Percentiles rank a stretch among this genome's conserved stretches.
Conservation (phyloP, 37 sponge, comb jelly and placozoan genomes). For the Halichondria panicea region DNA sequence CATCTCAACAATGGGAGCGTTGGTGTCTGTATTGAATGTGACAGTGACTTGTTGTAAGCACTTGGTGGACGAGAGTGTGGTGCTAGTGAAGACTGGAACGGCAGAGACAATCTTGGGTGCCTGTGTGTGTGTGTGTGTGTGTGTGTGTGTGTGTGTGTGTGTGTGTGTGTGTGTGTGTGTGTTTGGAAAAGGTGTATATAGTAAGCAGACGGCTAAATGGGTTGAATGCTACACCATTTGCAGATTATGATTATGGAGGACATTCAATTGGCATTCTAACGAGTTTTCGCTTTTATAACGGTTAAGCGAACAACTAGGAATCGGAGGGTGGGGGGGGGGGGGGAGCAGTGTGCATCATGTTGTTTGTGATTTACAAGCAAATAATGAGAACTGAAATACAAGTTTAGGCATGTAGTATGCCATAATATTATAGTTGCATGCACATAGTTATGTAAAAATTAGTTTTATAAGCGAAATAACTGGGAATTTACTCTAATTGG, state of each 20-base stretch:
- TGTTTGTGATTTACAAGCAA: neutral
- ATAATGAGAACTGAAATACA: too few relatives aligned
- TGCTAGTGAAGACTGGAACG: neutral
- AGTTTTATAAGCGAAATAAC: too few relatives aligned
- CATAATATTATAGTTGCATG: neutral
- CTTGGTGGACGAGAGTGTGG: neutral
- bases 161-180: neutral
- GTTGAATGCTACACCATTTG: too few relatives aligned
- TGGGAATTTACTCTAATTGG: neutral
- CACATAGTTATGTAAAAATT: neutral
- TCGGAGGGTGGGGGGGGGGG: too few relatives aligned
- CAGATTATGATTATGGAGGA: too few relatives aligned
- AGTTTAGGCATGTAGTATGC: neutral
- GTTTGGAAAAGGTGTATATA: neutral
- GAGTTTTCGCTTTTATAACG: too few relatives aligned
- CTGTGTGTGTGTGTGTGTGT: neutral
- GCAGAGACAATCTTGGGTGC: neutral
- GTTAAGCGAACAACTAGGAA: too few relatives aligned
- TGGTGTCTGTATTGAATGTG: slow-evolving; percentile 28
- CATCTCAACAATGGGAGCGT: slow-evolving; percentile 20
- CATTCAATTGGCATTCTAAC: too few relatives aligned
- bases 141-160: neutral
- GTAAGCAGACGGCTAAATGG: neutral
- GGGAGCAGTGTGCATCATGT: neutral
- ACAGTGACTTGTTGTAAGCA: slow-evolving; percentile 29